Evolutionary conservation across 2,797 vertebrate species (phyloP).

Genomic region (Sciaenops ocellatus): DNA sequence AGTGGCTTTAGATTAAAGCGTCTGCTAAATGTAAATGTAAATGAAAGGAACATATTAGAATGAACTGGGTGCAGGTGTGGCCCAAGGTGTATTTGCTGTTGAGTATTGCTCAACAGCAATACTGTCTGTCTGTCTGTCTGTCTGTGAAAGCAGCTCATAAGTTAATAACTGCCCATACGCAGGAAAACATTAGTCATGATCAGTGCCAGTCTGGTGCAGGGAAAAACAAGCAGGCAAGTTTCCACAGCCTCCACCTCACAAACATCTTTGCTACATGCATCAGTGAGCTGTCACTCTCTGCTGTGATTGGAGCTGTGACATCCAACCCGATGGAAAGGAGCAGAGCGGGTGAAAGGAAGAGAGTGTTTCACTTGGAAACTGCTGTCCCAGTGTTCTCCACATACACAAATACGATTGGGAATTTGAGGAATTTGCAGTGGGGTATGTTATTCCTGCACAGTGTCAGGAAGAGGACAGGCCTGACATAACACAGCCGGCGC

Average conservation of each 20-base stretch:
- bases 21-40: no score
- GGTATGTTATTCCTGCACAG: constrained; percentile 66
- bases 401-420: constrained; percentile 56
- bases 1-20: no score
- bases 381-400: constrained; percentile 38
- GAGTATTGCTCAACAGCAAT: no score
- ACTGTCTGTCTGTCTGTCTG: constrained; percentile 39
- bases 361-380: constrained; percentile 67
- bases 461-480: constrained; percentile 75
- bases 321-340: constrained; percentile 38
- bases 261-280: constrained; percentile 36
- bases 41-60: constrained; percentile 2
- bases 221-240: constrained; percentile 65
- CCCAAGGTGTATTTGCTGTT: constrained; percentile 13
- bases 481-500: constrained; percentile 67
- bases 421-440: constrained; percentile 73
- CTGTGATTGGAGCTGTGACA: constrained; percentile 25
- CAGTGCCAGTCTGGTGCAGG: constrained; percentile 41
- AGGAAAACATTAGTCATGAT: constrained; percentile 70
- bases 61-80: constrained; percentile 13
- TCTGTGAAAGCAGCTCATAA: constrained; percentile 25
- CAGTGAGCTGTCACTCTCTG: constrained; percentile 14
- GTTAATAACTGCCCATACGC: constrained; percentile 44
- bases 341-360: constrained; percentile 49
- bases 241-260: constrained; percentile 50